These are phyloP conservation scores for Echiichthys vipera DNA, from an alignment of 2,797 vertebrate species.

Conservation along the genomic window DNA sequence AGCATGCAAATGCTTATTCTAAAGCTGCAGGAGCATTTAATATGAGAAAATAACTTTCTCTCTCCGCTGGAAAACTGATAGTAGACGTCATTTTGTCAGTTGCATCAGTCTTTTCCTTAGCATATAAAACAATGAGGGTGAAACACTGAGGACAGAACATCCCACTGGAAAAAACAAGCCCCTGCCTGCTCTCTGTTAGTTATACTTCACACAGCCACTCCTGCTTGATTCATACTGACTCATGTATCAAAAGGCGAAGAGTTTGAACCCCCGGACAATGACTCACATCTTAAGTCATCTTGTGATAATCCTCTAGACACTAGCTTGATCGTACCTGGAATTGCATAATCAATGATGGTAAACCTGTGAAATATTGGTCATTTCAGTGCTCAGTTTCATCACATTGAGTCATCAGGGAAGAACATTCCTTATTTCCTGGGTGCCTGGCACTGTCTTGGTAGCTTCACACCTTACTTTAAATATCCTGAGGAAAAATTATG, in stretches of 20 bases:
- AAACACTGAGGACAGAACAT: constrained; percentile 23
- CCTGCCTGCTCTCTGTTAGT: constrained; percentile 53
- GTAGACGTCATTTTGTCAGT: constrained; percentile 7
- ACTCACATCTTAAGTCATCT: constrained; percentile 42
- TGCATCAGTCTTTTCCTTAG: background rate
- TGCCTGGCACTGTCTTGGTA: constrained; percentile 13
- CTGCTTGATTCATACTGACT: constrained; percentile 72
- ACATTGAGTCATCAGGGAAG: background rate
- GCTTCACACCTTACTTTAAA: background rate
- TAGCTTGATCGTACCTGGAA: constrained; percentile 20
- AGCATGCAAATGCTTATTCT: constrained; percentile 66
- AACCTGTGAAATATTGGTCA: constrained; percentile 11
- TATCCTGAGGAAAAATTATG: constrained; percentile 15
- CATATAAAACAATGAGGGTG: background rate
- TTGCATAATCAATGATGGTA: background rate
- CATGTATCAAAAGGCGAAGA: constrained; percentile 47
- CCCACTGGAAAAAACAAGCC: constrained; percentile 52
- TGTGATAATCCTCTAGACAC: constrained; percentile 27
- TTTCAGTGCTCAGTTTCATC: background rate
- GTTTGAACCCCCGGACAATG: constrained; percentile 21
- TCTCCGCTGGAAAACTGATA: constrained; percentile 27
- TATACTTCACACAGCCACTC: constrained; percentile 38
- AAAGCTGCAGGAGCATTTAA: background rate
- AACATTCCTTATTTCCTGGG: background rate
- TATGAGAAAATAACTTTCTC: constrained; percentile 18